Conservation (phyloP, 2,113 vertebrate species). For the Coryphaenoides rupestris region DNA sequence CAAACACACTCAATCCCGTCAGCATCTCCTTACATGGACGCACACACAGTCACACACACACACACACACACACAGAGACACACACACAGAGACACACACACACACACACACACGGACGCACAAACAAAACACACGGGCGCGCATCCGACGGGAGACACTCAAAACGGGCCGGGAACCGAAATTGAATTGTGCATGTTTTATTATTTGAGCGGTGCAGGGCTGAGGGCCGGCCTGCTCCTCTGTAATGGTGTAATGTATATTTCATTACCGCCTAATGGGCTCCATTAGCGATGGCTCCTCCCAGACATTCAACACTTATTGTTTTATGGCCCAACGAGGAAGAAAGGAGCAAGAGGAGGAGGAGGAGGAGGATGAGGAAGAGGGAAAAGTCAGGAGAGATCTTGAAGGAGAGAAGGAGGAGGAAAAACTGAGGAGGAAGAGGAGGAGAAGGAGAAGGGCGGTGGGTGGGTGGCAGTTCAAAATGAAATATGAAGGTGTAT, state of each 20-base stretch:
- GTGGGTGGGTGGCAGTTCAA: not conserved
- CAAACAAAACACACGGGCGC: not conserved
- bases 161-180: slow-evolving; percentile 65
- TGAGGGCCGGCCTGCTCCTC: slow-evolving; percentile 64
- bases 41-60: slow-evolving; percentile 11
- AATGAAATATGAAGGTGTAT: slow-evolving; percentile 20
- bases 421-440: slow-evolving; percentile 15
- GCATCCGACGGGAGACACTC: slow-evolving; percentile 56
- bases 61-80: slow-evolving; percentile 21
- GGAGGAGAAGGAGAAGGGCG: not conserved
- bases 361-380: slow-evolving; percentile 28
- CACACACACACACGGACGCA: not conserved
- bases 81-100: slow-evolving; percentile 24
- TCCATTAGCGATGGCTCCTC: slow-evolving; percentile 79
- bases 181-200: slow-evolving; percentile 84
- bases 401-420: slow-evolving; percentile 39
- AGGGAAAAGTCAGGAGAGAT: slow-evolving; percentile 9
- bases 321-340: slow-evolving; percentile 67
- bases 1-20: not conserved
- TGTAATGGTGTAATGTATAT: slow-evolving; percentile 82
- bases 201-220: slow-evolving; percentile 73
- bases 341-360: slow-evolving; percentile 18
- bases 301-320: slow-evolving; percentile 76
- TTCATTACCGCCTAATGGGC: slow-evolving; percentile 85
- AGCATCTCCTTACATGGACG: not conserved